These are phyloP conservation scores for Danio albolineatus DNA, from an alignment of 2,797 vertebrate genomes.

Conservation along the genomic window DNA sequence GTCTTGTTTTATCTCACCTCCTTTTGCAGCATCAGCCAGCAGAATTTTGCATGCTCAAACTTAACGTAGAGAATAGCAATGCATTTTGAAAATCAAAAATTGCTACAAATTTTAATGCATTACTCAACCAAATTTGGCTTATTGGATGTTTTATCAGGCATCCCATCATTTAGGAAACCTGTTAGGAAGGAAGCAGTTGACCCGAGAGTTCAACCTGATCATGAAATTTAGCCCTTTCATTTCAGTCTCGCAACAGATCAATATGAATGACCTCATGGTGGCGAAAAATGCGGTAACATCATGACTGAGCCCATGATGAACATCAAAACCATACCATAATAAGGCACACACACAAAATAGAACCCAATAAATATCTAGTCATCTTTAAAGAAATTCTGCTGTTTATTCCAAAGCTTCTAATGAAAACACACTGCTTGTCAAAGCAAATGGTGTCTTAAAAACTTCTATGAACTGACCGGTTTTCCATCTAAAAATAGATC, in stretches of 20 bases:
- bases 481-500: neutral
- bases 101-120: too few species aligned
- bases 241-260: neutral
- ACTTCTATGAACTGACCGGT: neutral
- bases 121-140: too few species aligned
- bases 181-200: neutral
- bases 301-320: neutral
- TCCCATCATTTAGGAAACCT: too few species aligned
- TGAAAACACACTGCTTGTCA: neutral
- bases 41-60: too few species aligned
- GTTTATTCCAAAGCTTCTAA: neutral
- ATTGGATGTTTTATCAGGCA: too few species aligned
- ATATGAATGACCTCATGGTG: slow-evolving; percentile 33
- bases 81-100: too few species aligned
- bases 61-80: too few species aligned
- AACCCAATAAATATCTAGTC: neutral
- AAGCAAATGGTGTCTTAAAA: neutral
- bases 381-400: neutral
- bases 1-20: too few species aligned
- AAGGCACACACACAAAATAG: neutral
- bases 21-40: too few species aligned
- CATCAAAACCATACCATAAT: neutral
- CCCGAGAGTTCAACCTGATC: neutral
- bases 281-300: neutral
- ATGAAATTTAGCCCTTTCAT: neutral